phyloP scores from a whole-genome alignment of 2,888 invertebrate genomes.

The Pristionchus entomophagus region DNA sequence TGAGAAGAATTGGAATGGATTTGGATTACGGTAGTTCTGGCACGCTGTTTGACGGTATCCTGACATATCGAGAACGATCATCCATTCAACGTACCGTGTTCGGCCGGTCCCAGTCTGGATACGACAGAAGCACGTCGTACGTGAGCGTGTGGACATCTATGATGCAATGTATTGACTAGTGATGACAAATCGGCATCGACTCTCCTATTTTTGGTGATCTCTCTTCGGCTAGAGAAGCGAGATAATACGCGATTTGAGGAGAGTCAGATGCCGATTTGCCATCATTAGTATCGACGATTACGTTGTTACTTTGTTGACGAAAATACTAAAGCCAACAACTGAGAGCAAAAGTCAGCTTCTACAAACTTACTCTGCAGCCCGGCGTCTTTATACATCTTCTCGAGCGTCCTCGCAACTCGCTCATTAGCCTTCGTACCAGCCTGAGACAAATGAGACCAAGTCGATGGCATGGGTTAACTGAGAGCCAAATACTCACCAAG shows the following conservation, averaged over 20 bases:
- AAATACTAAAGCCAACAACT: background rate
- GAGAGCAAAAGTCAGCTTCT: too few relatives aligned
- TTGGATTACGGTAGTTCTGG: background rate
- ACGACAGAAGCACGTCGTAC: conserved; percentile 74
- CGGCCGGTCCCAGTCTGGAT: conserved; percentile 71
- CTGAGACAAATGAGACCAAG: background rate
- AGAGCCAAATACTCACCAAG: too few relatives aligned
- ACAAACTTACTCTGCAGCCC: conserved; percentile 65
- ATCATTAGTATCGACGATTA: too few relatives aligned
- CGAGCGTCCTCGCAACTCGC: conserved; percentile 69
- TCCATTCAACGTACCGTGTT: too few relatives aligned
- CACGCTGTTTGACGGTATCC: background rate
- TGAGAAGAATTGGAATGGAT: background rate
- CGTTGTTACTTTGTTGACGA: too few relatives aligned
- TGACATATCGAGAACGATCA: too few relatives aligned
- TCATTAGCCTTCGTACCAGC: conserved; percentile 63
- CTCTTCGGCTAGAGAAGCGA: too few relatives aligned
- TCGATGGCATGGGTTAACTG: background rate
- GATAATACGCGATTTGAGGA: too few relatives aligned
- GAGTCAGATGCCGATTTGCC: too few relatives aligned
- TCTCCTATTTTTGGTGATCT: too few relatives aligned
- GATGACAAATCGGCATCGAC: too few relatives aligned
- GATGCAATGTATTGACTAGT: too few relatives aligned
- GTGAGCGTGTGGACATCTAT: conserved; percentile 63
- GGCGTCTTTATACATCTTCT: conserved; percentile 62